Evolutionary conservation across 2,888 invertebrate species (phyloP), one percentile per base, ranked within the genome.

Genomic region (Blomia tropicalis): DNA sequence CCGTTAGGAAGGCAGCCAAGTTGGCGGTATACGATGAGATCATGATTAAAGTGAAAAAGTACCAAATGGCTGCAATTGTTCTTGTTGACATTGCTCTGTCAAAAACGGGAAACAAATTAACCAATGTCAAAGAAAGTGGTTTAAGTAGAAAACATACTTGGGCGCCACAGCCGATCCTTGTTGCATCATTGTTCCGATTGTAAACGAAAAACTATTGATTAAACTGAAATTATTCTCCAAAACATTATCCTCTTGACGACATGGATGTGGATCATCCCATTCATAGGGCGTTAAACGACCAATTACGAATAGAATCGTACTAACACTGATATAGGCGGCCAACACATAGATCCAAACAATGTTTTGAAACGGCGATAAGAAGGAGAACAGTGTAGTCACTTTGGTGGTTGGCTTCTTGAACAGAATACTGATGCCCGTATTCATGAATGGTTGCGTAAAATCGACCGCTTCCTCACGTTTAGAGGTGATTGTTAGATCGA

Each of bases 161-260:
- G 91, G 91, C 70, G 90, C 79, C 77, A 91, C 87, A 77, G 91
- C 90, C 78, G 89, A 90, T 73, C 91, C 90, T 78, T 92, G 91
- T 75, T 90, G 90, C 86, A 91, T 88, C 70, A 91, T 80, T 43
- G 89, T 88, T 70, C 89, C 88, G 70, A 92, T 89, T 69, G 90
- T 89, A 77, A 95, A 95, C 93, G 93, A 95, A 79, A 95, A 83
- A 78, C 90, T 90, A 80, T 92, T 92, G 76, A 78, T 85, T 80
- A 74, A 85, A 77, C 85, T 89, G 78, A 93, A 92, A 75, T 88
- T 87, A 74, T 90, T 92, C 77, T 91, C 89, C 73, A 90, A 76
- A 2, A 67, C 67, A 59, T 65, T 64, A 68, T 86, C 85, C 67
- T 86, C 84, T 58, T 32, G 87, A 73, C 87, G 85, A 72, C 85